Evolutionary conservation across 2,797 vertebrate species (phyloP), one percentile per base, ranked within the genome.

Genomic region (Sternarchorhynchus goeldii): DNA sequence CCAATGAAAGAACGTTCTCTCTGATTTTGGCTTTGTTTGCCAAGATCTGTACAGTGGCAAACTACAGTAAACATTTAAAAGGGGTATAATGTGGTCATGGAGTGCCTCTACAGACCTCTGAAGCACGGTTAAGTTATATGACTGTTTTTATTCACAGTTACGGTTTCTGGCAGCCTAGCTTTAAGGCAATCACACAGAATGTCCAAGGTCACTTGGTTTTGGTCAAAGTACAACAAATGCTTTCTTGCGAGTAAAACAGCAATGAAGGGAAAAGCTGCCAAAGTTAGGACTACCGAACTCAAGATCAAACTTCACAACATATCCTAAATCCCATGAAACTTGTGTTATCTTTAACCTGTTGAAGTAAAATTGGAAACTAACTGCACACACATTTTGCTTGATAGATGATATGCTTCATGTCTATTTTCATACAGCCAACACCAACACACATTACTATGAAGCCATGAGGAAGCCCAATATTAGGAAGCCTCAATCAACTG

Each of bases 71-170:
- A 92, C 89, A 91, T 91, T 92, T 91, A 90, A 91, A 91, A 88
- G 84, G 90, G 89, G 89, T 89, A 91, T 84, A 90, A 85, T 85
- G 91, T 55, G 91, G 92, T 92, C 17, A 32, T 77, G 81, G 80
- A 83, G 90, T 89, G 87, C 86, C 90, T 90, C 89, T 90, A 88
- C 89, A 91, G 91, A 92, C 89, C 89, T 92, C 91, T 91, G 88
- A 91, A 91, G 88, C 90, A 90, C 85, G 84, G 88, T 90, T 88
- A 87, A 89, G 84, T 88, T 90, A 86, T 90, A 87, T 6, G 76
- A 88, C 86, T 89, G 86, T 89, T 91, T 92, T 92, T 92, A 93
- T 92, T 92, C 88, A 86, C 91, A 90, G 92, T 90, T 94, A 92
- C 85, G 89, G 92, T 93, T 85, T 85, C 91, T 93, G 92, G 92